A percentile compares a stretch with the other conserved stretches of the same genome.
These are phyloP conservation scores for Uria aalge DNA, from an alignment of 2,113 vertebrate genomes.

Conservation along the genomic window DNA sequence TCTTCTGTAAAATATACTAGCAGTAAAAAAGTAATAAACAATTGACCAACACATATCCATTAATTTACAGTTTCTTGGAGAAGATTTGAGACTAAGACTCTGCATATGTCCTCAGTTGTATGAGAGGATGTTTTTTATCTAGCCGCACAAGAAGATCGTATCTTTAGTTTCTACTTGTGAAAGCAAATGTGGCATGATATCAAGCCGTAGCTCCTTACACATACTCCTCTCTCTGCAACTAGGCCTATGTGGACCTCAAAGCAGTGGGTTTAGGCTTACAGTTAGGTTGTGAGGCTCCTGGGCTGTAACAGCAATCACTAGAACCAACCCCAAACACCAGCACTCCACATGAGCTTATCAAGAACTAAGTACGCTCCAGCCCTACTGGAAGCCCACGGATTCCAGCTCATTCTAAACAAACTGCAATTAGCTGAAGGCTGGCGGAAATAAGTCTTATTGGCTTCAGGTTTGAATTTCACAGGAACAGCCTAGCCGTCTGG, in stretches of 20 bases:
- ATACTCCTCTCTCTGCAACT: neutral
- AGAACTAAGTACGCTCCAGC: neutral
- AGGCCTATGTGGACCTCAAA: neutral
- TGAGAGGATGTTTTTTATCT: neutral
- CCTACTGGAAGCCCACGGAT: neutral
- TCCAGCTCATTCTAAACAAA: neutral
- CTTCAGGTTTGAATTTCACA: neutral
- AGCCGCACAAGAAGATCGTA: neutral
- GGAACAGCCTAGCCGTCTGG: neutral
- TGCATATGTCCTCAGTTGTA: neutral
- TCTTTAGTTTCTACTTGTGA: neutral
- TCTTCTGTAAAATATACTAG: neutral
- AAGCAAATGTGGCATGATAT: neutral
- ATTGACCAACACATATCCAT: neutral
- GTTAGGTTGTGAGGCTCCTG: neutral
- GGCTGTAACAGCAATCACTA: neutral
- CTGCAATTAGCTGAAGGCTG: neutral
- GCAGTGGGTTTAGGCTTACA: neutral
- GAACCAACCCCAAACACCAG: neutral
- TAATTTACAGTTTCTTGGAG: neutral
- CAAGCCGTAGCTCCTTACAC: neutral
- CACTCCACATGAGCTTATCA: neutral
- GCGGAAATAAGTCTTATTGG: neutral
- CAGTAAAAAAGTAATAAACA: constrained; percentile 19
- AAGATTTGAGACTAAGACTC: neutral